Conservation (phyloP, 2,888 invertebrate species). For the Zygothrica quintamaculata region DNA sequence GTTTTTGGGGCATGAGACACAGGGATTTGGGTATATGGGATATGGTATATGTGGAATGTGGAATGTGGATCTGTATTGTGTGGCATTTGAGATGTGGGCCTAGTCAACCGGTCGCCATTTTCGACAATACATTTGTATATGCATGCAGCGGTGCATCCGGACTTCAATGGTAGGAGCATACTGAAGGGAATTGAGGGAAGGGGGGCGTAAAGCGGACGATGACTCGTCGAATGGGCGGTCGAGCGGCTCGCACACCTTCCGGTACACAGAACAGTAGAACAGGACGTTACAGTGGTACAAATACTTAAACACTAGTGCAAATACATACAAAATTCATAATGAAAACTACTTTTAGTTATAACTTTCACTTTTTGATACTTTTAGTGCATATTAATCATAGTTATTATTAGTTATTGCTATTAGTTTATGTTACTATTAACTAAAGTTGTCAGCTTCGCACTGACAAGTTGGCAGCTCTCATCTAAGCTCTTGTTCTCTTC, state of each 20-base stretch:
- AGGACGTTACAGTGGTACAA: constrained; percentile 30
- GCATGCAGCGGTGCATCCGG: constrained; percentile 77
- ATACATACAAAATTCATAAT: too few relatives aligned
- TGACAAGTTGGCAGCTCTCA: too few relatives aligned
- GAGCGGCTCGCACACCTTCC: constrained; percentile 73
- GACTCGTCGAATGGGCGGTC: constrained; percentile 58
- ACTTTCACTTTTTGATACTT: too few relatives aligned
- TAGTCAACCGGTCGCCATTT: constrained; percentile 74
- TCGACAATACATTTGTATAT: constrained; percentile 81
- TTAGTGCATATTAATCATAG: too few relatives aligned
- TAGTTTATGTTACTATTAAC: background rate
- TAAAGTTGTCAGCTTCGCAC: too few relatives aligned
- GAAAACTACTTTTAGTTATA: too few relatives aligned
- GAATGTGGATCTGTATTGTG: constrained; percentile 1
- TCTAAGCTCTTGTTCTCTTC: too few relatives aligned
- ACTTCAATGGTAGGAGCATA: constrained; percentile 43
- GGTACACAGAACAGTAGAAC: constrained; percentile 64
- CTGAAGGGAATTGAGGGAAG: constrained; percentile 22
- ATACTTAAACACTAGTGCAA: background rate
- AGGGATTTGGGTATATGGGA: background rate
- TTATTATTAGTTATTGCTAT: too few relatives aligned
- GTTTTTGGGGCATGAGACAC: background rate
- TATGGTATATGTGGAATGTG: background rate
- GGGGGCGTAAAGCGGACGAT: constrained; percentile 18
- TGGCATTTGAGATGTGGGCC: constrained; percentile 11